These are phyloP conservation scores for Lepas anatifera DNA, from an alignment of 2,888 invertebrate species.

Conservation along the genomic window DNA sequence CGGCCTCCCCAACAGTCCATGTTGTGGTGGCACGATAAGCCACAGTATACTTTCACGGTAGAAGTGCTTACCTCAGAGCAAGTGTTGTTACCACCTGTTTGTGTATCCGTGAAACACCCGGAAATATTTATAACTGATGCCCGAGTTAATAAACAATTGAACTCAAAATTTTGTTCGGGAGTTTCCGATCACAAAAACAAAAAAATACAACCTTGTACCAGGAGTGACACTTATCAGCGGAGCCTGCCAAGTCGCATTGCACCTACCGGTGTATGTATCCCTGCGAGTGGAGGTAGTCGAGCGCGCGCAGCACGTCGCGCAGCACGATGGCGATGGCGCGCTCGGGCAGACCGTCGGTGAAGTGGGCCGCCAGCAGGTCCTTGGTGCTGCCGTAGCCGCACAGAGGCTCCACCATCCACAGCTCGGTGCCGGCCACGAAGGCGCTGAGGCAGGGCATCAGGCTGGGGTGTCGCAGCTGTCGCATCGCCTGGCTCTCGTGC, in stretches of 20 bases:
- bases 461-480: slow-evolving; percentile 65
- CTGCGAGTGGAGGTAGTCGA: slow-evolving; percentile 72
- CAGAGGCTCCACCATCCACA: slow-evolving; percentile 66
- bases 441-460: slow-evolving; percentile 60
- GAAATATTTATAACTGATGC: no score
- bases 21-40: neutral
- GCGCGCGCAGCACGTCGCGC: slow-evolving; percentile 59
- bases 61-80: no score
- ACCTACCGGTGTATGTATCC: slow-evolving; percentile 69
- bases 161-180: no score
- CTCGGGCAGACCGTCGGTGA: slow-evolving; percentile 65
- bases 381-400: slow-evolving; percentile 75
- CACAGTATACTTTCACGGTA: neutral
- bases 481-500: slow-evolving; percentile 64
- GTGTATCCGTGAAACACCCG: no score
- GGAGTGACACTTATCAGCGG: no score
- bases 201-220: no score
- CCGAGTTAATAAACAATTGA: neutral
- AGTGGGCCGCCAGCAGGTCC: slow-evolving; percentile 60
- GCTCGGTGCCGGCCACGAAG: slow-evolving; percentile 62
- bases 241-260: no score
- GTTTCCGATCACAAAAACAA: neutral
- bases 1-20: no score
- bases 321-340: slow-evolving; percentile 64
- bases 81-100: no score